phyloP scores from a whole-genome alignment of 2,113 vertebrate genomes.

The Andinoacara biseriatus region DNA sequence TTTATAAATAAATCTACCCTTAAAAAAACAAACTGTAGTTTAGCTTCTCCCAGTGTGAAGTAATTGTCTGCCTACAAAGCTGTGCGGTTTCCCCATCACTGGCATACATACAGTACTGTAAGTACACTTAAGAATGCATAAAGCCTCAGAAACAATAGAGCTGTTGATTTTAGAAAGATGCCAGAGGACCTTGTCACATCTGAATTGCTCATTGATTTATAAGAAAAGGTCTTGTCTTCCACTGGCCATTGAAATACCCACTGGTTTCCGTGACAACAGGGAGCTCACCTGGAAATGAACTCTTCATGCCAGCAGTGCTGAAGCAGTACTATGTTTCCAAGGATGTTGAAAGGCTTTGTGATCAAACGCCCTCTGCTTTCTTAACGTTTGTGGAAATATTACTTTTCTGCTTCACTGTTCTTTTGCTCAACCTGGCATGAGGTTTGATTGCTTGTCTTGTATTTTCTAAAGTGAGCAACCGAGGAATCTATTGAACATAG shows the following conservation, averaged over 20 bases:
- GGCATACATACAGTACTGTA: not conserved
- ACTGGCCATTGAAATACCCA: not conserved
- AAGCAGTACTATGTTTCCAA: constrained; percentile 15
- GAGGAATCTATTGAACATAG: too few relatives aligned
- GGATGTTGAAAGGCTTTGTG: constrained; percentile 34
- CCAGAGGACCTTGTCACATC: constrained; percentile 19
- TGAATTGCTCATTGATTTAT: constrained; percentile 29
- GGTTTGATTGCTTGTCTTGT: constrained; percentile 35
- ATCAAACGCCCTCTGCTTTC: constrained; percentile 28
- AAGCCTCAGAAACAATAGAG: not conserved
- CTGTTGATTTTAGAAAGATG: constrained; percentile 4
- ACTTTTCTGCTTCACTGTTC: constrained; percentile 14
- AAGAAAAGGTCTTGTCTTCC: constrained; percentile 23
- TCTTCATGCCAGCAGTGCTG: constrained; percentile 22
- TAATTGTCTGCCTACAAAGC: not conserved
- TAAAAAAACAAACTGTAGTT: too few relatives aligned
- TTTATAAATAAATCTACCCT: not conserved
- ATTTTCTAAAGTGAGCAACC: not conserved
- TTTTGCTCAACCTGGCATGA: constrained; percentile 24
- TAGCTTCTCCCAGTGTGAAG: not conserved
- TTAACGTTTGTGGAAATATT: constrained; percentile 34
- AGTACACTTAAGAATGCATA: not conserved
- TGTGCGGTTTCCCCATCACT: not conserved
- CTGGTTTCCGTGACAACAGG: constrained; percentile 58
- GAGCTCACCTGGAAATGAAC: constrained; percentile 55